Conservation (phyloP, 2,797 vertebrate genomes). For the Sebastes paucispinis region DNA sequence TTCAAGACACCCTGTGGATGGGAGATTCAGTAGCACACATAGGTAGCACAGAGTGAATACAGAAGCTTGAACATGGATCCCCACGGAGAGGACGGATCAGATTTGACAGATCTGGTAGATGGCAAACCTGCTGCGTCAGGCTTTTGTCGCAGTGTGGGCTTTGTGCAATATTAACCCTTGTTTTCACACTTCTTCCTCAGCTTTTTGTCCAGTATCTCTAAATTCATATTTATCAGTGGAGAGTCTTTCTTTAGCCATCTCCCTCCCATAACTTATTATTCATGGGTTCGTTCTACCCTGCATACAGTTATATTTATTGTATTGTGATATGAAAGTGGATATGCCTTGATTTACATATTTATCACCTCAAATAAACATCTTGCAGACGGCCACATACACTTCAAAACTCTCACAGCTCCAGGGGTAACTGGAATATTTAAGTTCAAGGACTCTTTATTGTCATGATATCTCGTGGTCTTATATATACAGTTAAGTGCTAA, state of each 20-base stretch:
- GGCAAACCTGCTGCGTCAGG: conserved; percentile 1
- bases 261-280: not conserved
- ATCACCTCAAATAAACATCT: conserved; percentile 5
- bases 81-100: conserved; percentile 2
- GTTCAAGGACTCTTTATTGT: not conserved
- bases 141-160: not conserved
- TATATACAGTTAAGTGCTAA: not conserved
- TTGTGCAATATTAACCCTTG: not conserved
- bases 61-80: conserved; percentile 8
- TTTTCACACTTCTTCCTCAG: not conserved
- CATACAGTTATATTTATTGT: not conserved
- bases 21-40: not conserved
- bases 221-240: not conserved
- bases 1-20: conserved; percentile 2
- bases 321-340: not conserved
- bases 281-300: not conserved
- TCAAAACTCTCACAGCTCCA: not conserved
- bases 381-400: not conserved
- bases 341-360: conserved; percentile 3
- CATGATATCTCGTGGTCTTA: not conserved
- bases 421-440: not conserved
- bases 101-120: conserved; percentile 17
- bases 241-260: not conserved
- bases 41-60: conserved; percentile 7
- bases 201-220: not conserved